Percentiles rank a stretch among this genome's conserved stretches.
Evolutionary conservation across 2,113 vertebrate genomes (phyloP).

Genomic region (Halichoeres trimaculatus): DNA sequence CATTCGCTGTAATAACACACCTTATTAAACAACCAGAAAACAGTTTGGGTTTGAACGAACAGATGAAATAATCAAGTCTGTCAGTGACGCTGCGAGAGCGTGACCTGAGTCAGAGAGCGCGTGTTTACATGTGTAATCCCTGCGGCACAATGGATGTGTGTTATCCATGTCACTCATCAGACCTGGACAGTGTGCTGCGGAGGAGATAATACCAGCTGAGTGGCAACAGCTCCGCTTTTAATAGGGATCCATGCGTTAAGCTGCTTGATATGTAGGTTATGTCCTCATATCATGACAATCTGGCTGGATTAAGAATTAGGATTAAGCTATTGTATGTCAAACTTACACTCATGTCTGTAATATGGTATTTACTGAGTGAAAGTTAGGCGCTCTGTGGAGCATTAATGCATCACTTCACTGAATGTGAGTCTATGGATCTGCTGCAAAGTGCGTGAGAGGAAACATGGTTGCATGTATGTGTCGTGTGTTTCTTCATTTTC

Average conservation of each 20-base stretch:
- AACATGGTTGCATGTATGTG: not conserved
- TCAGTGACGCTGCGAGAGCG: constrained; percentile 13
- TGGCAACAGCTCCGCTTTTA: constrained; percentile 58
- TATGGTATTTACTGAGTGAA: not conserved
- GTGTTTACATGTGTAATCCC: constrained; percentile 64
- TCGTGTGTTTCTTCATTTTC: not conserved
- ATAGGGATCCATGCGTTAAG: constrained; percentile 48
- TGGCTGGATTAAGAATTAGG: constrained; percentile 52
- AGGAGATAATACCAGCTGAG: constrained; percentile 68
- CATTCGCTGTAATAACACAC: not conserved
- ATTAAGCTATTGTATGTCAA: constrained; percentile 45
- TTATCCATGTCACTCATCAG: constrained; percentile 58
- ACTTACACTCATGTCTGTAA: constrained; percentile 16
- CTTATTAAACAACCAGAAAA: constrained; percentile 19
- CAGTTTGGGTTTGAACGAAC: not conserved
- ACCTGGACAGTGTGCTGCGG: constrained; percentile 47
- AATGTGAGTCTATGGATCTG: not conserved
- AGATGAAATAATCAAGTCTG: constrained; percentile 47
- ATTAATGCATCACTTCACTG: not conserved
- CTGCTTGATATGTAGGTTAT: constrained; percentile 64
- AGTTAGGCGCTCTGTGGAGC: too few relatives aligned
- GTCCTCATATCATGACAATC: constrained; percentile 54
- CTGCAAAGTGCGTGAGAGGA: too few relatives aligned
- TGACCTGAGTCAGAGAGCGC: constrained; percentile 38
- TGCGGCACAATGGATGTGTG: constrained; percentile 52